These are phyloP conservation scores for Agelas oroides DNA, from an alignment of 37 sponge, comb jelly and placozoan species.

Conservation along the genomic window DNA sequence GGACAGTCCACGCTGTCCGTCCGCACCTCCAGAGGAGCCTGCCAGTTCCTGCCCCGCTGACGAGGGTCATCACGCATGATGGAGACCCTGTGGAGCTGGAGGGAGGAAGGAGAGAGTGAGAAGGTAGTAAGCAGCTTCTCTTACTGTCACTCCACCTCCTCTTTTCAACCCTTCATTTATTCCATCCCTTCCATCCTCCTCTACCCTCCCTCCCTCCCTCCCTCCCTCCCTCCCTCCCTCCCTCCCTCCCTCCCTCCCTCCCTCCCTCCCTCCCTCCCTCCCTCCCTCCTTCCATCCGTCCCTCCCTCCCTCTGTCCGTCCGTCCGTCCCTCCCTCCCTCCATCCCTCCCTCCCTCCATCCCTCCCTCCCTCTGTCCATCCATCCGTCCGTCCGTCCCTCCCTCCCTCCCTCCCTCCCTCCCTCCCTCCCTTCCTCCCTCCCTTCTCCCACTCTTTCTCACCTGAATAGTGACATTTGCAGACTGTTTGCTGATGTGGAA, in stretches of 20 bases:
- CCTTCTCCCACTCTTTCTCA: slow-evolving; percentile 1
- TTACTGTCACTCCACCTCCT: not conserved
- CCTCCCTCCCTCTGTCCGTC: too few species aligned
- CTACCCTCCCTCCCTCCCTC: not conserved
- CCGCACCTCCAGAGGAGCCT: slow-evolving; percentile 65
- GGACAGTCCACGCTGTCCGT: slow-evolving; percentile 60
- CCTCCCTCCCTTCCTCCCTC: too few species aligned
- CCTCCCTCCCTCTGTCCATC: too few species aligned
- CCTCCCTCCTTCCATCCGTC: too few species aligned
- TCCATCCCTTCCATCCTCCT: too few species aligned
- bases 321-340: slow-evolving; percentile 10
- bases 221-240: too few species aligned
- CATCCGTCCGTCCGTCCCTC: not conserved
- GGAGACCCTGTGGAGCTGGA: slow-evolving; percentile 42
- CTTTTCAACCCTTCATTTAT: too few species aligned
- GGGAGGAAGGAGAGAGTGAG: not conserved
- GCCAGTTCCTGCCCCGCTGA: slow-evolving; percentile 64
- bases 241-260: too few species aligned
- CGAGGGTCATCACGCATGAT: slow-evolving; percentile 75
- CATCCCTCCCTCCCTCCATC: too few species aligned
- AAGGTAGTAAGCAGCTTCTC: not conserved
- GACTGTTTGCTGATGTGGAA: slow-evolving; percentile 68
- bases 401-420: too few species aligned
- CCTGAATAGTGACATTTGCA: slow-evolving; percentile 47
- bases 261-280: slow-evolving; percentile 13